Evolutionary conservation across 2,888 invertebrate genomes (phyloP), one percentile per base, ranked within the genome.

Genomic region (Synanthedon formicaeformis): DNA sequence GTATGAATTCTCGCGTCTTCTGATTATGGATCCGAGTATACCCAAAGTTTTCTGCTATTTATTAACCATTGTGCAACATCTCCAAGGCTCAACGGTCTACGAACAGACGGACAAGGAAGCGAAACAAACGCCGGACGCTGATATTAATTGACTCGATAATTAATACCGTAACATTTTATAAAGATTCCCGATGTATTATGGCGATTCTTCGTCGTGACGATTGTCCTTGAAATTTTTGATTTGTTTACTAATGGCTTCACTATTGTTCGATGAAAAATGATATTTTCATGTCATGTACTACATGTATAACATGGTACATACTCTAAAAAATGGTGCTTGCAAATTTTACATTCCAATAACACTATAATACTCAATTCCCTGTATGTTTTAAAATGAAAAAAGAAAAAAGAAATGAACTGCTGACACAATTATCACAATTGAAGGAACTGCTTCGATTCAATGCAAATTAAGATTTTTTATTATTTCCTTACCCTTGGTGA

Each of bases 41-140:
- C n/a, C 49, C 49, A 49, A 50, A 40, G 61, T 73, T 75, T 72
- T 71, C 79, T 73, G 77, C 76, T 78, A 73, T 84, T 81, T 81
- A 84, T 80, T 77, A 73, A 74, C 79, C 73, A 82, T 85, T 84
- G 84, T 83, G 72, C 72, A 67, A 65, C 69, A 70, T 64, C 64
- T 65, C 64, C 77, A 77, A 81, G 79, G 77, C 70, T 71, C 66
- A 40, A 52, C 52, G 16, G 40, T 50, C 66, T 16, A 52, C 52
- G 11, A 16, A 41, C 13, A 34, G 13, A 41, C 63, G 61, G 65
- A 81, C 75, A 61, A 77, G 86, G 86, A 86, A 86, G 78, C 72
- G 61, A 73, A 73, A 86, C 86, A 86, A 86, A 85, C 75, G 73
- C 75, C 85, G 85, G 86, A 86, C 71, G 75, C 71, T 59, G 65